These are phyloP conservation scores for Drosophila neotestacea DNA, from an alignment of 2,888 invertebrate species.

Conservation along the genomic window DNA sequence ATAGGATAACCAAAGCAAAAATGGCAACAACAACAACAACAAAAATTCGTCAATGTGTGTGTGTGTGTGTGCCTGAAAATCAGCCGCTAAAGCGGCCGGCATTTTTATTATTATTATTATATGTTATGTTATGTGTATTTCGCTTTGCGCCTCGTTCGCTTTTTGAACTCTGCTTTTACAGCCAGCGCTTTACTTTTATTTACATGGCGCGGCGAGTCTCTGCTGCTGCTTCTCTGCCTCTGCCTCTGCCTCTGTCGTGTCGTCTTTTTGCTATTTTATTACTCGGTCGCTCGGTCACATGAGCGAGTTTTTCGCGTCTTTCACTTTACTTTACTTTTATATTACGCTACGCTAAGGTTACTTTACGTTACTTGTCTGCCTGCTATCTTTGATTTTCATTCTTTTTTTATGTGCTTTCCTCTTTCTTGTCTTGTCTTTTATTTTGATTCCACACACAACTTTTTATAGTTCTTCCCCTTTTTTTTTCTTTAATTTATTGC, in stretches of 20 bases:
- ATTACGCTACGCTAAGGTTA: conserved; percentile 31
- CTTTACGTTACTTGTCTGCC: conserved; percentile 18
- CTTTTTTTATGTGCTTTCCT: conserved; percentile 19
- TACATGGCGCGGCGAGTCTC: too few relatives aligned
- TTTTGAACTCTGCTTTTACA: conserved; percentile 62
- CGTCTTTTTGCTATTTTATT: conserved; percentile 73
- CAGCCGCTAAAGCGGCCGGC: conserved; percentile 78
- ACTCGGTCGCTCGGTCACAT: conserved; percentile 80
- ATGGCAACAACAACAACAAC: conserved; percentile 35
- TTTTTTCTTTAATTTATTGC: conserved; percentile 36
- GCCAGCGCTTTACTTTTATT: conserved; percentile 48
- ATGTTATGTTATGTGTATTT: conserved; percentile 74
- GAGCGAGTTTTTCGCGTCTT: conserved; percentile 58
- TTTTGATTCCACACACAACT: conserved; percentile 63
- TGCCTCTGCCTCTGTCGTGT: conserved; percentile 8
- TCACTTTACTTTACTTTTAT: conserved; percentile 56
- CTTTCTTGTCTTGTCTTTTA: conserved; percentile 52
- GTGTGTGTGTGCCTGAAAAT: conserved; percentile 51
- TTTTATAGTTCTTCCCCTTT: conserved; percentile 27
- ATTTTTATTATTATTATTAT: conserved; percentile 76
- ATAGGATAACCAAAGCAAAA: conserved; percentile 67
- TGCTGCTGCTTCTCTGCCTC: conserved; percentile 1
- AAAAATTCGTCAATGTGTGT: conserved; percentile 19
- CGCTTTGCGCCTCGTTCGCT: conserved; percentile 56
- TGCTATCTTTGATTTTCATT: conserved; percentile 53